Percentiles rank a stretch among this genome's conserved stretches.
Evolutionary conservation across 2,888 invertebrate genomes (phyloP).

Genomic region (Stictocephala bisonia): DNA sequence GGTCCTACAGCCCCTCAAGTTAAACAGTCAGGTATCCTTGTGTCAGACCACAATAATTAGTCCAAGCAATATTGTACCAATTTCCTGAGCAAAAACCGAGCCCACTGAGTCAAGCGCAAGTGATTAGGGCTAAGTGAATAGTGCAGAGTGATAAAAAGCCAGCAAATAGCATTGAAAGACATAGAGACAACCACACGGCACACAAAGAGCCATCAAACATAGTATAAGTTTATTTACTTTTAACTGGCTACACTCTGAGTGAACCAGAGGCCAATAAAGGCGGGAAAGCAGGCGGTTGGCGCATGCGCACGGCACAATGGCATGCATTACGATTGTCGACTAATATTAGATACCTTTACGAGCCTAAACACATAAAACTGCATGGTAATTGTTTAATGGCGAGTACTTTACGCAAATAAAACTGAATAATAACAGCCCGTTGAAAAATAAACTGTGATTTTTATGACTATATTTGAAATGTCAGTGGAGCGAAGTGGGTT

Average conservation of each 20-base stretch:
- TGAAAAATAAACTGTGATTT: conserved; percentile 40
- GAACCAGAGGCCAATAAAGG: neutral
- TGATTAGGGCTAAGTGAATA: too few species aligned
- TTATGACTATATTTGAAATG: conserved; percentile 48
- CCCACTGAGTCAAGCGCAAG: too few species aligned
- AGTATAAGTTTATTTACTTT: conserved; percentile 39
- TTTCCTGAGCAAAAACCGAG: too few species aligned
- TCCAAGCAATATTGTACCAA: too few species aligned
- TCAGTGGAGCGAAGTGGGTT: conserved; percentile 8
- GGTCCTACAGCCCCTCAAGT: too few species aligned
- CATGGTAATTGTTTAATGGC: conserved; percentile 41
- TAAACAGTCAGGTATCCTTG: too few species aligned
- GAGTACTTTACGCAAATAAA: conserved; percentile 12
- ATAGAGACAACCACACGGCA: conserved; percentile 1
- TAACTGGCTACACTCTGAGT: conserved; percentile 9
- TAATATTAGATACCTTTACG: conserved; percentile 40
- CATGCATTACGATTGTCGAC: conserved; percentile 25
- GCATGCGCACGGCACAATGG: conserved; percentile 27
- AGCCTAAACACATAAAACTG: conserved; percentile 20
- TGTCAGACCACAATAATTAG: too few species aligned
- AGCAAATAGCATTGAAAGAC: too few species aligned
- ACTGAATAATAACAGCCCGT: conserved; percentile 40
- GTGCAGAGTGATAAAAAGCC: too few species aligned
- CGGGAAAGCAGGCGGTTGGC: conserved; percentile 3
- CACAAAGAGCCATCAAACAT: conserved; percentile 34